A percentile compares a stretch with the other conserved stretches of the same genome.
Conservation (phyloP, 2,888 invertebrate species). For the Julus scanicus region DNA sequence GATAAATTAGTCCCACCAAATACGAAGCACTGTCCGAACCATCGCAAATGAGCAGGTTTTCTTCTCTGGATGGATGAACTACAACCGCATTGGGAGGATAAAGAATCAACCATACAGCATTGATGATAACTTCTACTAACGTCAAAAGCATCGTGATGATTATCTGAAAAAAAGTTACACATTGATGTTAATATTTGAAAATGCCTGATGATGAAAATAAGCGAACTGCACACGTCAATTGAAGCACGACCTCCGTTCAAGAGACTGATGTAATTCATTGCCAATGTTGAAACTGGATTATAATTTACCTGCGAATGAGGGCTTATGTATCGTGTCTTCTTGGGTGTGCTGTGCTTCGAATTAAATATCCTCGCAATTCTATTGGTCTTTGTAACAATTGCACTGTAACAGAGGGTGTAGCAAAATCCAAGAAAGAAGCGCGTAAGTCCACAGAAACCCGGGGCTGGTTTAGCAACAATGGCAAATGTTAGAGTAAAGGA, state of each 20-base stretch:
- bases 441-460: conserved; percentile 68
- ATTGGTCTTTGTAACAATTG: conserved; percentile 71
- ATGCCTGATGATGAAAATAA: too few species aligned
- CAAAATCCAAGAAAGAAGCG: conserved; percentile 71
- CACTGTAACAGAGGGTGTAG: conserved; percentile 71
- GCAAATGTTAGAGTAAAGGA: conserved; percentile 70
- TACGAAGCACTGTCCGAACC: conserved; percentile 70
- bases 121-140: conserved; percentile 68
- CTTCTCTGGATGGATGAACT: conserved; percentile 65
- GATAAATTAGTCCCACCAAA: conserved; percentile 69
- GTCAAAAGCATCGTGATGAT: conserved; percentile 69
- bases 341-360: conserved; percentile 63
- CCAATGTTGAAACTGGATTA: background rate
- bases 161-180: conserved; percentile 67
- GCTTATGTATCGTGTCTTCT: conserved; percentile 67
- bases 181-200: background rate
- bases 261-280: background rate
- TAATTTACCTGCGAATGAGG: conserved; percentile 64
- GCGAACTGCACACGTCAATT: too few species aligned
- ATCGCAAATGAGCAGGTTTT: conserved; percentile 64
- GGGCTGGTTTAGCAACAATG: conserved; percentile 69
- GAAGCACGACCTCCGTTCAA: background rate
- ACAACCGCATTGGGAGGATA: conserved; percentile 67
- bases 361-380: conserved; percentile 72
- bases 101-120: conserved; percentile 68